Evolutionary conservation across 2,797 vertebrate genomes (phyloP).

Genomic region (Lepus townsendii): DNA sequence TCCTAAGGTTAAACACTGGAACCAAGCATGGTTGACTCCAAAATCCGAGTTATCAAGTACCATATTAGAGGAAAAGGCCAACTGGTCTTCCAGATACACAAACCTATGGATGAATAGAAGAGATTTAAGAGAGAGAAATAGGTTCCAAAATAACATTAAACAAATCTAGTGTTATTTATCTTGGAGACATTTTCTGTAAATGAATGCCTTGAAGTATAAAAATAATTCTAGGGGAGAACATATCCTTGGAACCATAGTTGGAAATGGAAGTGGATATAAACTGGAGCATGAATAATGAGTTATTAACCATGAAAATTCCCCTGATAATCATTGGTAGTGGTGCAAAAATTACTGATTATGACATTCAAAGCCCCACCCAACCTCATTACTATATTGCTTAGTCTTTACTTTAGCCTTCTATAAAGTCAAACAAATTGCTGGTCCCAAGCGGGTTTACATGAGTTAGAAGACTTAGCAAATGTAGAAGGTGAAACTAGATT

Average conservation of each 20-base stretch:
- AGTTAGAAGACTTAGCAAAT: not conserved
- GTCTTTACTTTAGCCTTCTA: too few species aligned
- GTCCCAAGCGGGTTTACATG: not conserved
- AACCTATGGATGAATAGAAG: not conserved
- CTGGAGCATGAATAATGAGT: not conserved
- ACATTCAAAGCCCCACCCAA: not conserved
- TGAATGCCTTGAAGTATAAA: not conserved
- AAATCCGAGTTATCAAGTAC: not conserved
- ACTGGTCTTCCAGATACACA: not conserved
- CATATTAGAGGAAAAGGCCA: not conserved
- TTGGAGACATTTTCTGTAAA: slow-evolving; percentile 30
- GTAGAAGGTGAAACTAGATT: not conserved
- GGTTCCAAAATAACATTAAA: not conserved
- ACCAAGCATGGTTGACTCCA: not conserved
- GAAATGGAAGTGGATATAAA: slow-evolving; percentile 8
- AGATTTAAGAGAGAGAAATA: not conserved
- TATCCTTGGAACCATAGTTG: not conserved
- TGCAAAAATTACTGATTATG: slow-evolving; percentile 12
- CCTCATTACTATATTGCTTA: not conserved
- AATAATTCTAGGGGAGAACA: not conserved
- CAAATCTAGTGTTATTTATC: slow-evolving; percentile 39
- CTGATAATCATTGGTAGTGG: not conserved
- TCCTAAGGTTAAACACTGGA: not conserved
- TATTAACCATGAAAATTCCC: slow-evolving; percentile 10
- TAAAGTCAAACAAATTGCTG: too few species aligned